These are phyloP conservation scores for Mus caroli DNA, from an alignment of 2,797 vertebrate species.

Conservation along the genomic window DNA sequence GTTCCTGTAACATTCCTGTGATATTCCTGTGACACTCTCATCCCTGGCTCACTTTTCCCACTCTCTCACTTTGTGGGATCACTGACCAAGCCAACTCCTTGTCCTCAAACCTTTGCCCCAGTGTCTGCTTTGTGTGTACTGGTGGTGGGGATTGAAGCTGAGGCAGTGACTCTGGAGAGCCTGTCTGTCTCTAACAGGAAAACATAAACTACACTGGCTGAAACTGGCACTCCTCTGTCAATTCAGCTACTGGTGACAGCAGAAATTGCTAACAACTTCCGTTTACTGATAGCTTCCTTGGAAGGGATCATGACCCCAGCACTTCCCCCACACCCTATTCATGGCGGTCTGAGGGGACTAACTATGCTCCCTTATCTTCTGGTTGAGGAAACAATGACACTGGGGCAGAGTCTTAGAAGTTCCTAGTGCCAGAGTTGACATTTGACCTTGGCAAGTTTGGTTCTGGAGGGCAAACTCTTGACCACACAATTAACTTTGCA, in stretches of 20 bases:
- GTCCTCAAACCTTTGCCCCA: neutral
- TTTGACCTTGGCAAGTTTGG: neutral
- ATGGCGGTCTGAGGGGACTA: neutral
- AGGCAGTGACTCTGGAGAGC: neutral
- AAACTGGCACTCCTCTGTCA: neutral
- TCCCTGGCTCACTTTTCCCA: neutral
- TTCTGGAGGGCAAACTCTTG: neutral
- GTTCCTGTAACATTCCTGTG: too few relatives aligned
- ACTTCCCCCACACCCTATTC: neutral
- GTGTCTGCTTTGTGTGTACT: neutral
- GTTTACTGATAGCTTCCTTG: neutral
- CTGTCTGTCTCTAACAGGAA: constrained; percentile 26
- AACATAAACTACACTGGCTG: neutral
- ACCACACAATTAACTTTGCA: neutral
- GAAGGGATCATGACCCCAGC: neutral
- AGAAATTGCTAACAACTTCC: neutral
- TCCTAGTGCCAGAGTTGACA: neutral
- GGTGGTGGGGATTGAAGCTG: neutral
- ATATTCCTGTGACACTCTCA: too few relatives aligned
- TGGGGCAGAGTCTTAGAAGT: neutral
- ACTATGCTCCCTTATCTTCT: neutral
- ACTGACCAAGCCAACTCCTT: neutral
- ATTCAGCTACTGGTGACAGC: neutral
- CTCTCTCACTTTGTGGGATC: constrained; percentile 28
- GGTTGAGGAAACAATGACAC: neutral